Conservation (phyloP, 2,888 invertebrate species). For the Platycnemis pennipes region DNA sequence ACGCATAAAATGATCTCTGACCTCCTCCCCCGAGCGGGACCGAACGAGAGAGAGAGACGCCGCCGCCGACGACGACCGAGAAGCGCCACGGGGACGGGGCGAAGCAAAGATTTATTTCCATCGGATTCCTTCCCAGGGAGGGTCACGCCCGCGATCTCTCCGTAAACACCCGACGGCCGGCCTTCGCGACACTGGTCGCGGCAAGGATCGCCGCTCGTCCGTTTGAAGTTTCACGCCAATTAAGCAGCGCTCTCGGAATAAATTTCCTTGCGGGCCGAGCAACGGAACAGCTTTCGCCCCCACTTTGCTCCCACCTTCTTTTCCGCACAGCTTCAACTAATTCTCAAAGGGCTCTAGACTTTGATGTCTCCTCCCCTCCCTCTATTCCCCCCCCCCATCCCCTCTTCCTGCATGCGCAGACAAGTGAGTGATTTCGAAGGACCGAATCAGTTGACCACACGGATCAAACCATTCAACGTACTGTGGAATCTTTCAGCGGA, state of each 20-base stretch:
- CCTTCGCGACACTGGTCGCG: background rate
- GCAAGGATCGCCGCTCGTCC: background rate
- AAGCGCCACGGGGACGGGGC: background rate
- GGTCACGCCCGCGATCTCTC: background rate
- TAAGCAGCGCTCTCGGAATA: background rate
- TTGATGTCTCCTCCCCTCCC: no score
- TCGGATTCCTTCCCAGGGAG: background rate
- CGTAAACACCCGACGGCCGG: background rate
- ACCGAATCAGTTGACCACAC: background rate
- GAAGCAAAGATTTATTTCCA: background rate
- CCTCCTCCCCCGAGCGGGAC: background rate
- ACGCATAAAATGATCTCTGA: background rate
- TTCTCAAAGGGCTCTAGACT: background rate
- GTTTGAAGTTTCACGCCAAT: slow-evolving; percentile 10
- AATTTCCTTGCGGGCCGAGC: background rate
- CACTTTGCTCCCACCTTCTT: background rate
- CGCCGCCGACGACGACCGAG: background rate
- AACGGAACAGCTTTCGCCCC: background rate
- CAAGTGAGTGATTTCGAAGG: background rate
- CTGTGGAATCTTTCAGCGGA: background rate
- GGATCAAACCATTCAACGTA: background rate
- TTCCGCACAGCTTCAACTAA: no score
- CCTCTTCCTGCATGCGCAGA: no score
- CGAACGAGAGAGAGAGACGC: background rate
- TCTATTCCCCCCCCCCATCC: no score